Base-by-base conservation (phyloP, 2,888 invertebrate species). In the Endomychus coccineus region DNA sequence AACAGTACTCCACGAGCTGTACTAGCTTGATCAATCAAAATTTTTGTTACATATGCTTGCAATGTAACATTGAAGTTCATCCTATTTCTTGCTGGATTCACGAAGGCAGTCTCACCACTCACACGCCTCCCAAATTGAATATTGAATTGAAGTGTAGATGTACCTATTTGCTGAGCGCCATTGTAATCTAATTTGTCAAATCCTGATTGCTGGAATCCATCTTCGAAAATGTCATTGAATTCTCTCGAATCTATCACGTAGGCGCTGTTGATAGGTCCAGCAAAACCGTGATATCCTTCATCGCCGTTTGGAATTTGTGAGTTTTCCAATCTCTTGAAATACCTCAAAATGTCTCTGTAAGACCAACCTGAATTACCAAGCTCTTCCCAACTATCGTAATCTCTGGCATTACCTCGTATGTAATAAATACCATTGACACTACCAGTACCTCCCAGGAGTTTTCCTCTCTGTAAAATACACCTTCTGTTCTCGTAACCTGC, bases 361-460 rank as follows among this genome's bases (percentile, higher is more conserved):
- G 61, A 87, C 91, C 91, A 91, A 6, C 87, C 88, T 0, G 78
- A 70, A 51, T 90, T 90, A 0, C 90, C 90, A 33, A 45, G 17
- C 15, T 42, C 29, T 48, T 83, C 84, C 91, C 91, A 91, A 28
- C 78, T 74, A 56, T 91, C 85, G 62, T 83, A 91, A 57, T 91
- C 91, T 7, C 34, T 71, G 31, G 73, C 71, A 58, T 73, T 86
- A 5, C 89, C 89, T 40, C 89, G 69, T 0, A 87, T 82, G 60
- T 89, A 89, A 4, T 87, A 71, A 84, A 89, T 85, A 58, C 83
- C 83, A 57, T 89, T 89, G 1, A 88, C 69, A 1, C 81, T 80
- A 45, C 83, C 82, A 1, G 82, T 81, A 1, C 89, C 89, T 3
- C 90, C 91, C 1, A 90, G 70, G 1, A 88, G 84, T 62, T 85